phyloP scores from a whole-genome alignment of 2,113 vertebrate genomes.

The Rhinogobius similis region DNA sequence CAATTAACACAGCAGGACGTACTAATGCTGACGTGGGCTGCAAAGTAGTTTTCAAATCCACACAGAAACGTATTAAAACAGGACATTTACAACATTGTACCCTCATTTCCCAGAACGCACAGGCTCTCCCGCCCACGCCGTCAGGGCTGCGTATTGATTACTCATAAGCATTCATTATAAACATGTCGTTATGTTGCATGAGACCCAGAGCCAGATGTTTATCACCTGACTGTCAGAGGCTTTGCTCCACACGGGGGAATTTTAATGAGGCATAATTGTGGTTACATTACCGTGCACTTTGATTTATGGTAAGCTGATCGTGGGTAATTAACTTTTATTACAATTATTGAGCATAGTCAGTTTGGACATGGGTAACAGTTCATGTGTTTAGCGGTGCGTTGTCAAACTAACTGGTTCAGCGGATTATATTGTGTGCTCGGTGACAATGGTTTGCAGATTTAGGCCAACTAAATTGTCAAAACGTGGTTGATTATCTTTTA shows the following conservation, averaged over 20 bases:
- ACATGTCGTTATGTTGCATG: constrained; percentile 29
- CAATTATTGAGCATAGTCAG: background rate
- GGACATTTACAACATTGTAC: background rate
- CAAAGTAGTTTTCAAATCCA: background rate
- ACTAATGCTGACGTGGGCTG: no score
- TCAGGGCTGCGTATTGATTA: constrained; percentile 48
- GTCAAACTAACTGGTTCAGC: background rate
- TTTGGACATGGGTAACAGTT: background rate
- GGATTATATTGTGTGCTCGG: background rate
- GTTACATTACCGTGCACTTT: background rate
- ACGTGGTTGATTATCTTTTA: no score
- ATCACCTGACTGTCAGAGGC: constrained; percentile 32
- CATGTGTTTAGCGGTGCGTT: background rate
- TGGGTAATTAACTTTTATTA: background rate
- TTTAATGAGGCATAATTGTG: constrained; percentile 4
- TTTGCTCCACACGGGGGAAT: background rate
- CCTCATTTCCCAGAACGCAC: constrained; percentile 38
- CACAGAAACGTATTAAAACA: no score
- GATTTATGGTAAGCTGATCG: background rate
- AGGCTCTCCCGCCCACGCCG: constrained; percentile 18
- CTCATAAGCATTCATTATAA: constrained; percentile 23
- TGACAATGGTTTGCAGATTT: no score
- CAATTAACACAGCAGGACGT: no score
- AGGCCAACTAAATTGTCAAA: no score
- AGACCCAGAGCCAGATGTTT: constrained; percentile 42